Evolutionary conservation across 2,888 invertebrate species (phyloP), one percentile per base, ranked within the genome.

Genomic region (Quadriops clusia): DNA sequence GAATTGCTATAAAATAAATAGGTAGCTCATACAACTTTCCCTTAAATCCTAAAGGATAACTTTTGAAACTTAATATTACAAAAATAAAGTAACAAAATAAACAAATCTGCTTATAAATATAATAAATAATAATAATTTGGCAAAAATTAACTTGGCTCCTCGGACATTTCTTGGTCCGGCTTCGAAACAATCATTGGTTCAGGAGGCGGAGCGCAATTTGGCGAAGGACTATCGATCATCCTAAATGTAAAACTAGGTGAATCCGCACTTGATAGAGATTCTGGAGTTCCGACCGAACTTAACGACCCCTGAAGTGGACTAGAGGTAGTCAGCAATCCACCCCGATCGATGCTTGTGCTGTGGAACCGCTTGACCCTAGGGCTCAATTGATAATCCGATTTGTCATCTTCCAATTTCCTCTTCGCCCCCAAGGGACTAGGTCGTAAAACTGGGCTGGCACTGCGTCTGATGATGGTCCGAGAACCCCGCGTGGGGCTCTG

Each of bases 361-460:
- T 58, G 57, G 22, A 61, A 54, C 33, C 64, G 49, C 47, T 66
- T 66, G 5, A 63, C 55, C 29, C 62, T 52, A 3, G 64, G 64
- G 36, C 58, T 53, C 14, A 51, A 42, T 33, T 54, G 51, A 35
- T 48, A 53, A 30, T 61, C 61, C 24, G 50, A 44, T 28, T 63
- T 63, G 17, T 65, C 64, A 35, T 72, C 73, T 6, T 70, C 71
- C 29, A 77, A 65, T 47, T 77, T 70, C 39, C 78, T 68, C 56
- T 81, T 77, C 1, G 77, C 76, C 27, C 77, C 78, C 49, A 83
- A 63, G 38, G 74, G 71, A 27, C 81, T 79, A 9, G 84, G 81
- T 31, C 87, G 68, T 7, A 85, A 76, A 45, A 90, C 89, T 1
- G 91, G 91, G 40, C 89, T 90, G 47, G 89, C 74, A 45, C 90